These are phyloP conservation scores for Cerceris rybyensis DNA, from an alignment of 2,888 invertebrate species.

Conservation along the genomic window DNA sequence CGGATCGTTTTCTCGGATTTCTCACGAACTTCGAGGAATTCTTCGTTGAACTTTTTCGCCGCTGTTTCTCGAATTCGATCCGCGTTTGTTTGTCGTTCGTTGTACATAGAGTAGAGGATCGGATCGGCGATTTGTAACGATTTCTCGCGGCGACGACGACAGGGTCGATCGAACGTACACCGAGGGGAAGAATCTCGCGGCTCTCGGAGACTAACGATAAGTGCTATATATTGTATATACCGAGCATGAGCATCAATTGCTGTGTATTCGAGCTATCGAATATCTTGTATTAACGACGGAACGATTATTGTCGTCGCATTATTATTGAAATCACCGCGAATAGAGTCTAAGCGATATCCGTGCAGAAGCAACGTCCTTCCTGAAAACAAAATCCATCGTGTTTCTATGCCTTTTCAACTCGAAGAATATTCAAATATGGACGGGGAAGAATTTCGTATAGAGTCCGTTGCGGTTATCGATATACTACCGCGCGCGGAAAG, in stretches of 20 bases:
- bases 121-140: constrained; percentile 3
- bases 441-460: constrained; percentile 48
- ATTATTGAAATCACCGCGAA: constrained; percentile 46
- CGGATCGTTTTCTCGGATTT: no score
- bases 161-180: constrained; percentile 7
- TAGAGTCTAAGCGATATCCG: constrained; percentile 64
- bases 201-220: constrained; percentile 65
- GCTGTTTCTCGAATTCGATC: not conserved
- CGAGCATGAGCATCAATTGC: constrained; percentile 73
- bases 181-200: constrained; percentile 66
- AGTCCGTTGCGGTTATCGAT: constrained; percentile 40
- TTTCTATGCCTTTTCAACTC: constrained; percentile 70
- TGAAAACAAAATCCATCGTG: constrained; percentile 60
- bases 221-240: constrained; percentile 79
- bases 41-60: not conserved
- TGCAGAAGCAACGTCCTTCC: constrained; percentile 70
- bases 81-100: constrained; percentile 48
- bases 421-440: constrained; percentile 47
- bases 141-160: not conserved
- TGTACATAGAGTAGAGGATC: constrained; percentile 63
- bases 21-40: no score
- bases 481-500: constrained; percentile 33
- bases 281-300: constrained; percentile 70
- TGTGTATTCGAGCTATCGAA: constrained; percentile 65
- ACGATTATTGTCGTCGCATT: constrained; percentile 54